Percentiles rank a stretch among this genome's conserved stretches.
These are phyloP conservation scores for Macrochelys suwanniensis DNA, from an alignment of 2,797 vertebrate species.

Conservation along the genomic window DNA sequence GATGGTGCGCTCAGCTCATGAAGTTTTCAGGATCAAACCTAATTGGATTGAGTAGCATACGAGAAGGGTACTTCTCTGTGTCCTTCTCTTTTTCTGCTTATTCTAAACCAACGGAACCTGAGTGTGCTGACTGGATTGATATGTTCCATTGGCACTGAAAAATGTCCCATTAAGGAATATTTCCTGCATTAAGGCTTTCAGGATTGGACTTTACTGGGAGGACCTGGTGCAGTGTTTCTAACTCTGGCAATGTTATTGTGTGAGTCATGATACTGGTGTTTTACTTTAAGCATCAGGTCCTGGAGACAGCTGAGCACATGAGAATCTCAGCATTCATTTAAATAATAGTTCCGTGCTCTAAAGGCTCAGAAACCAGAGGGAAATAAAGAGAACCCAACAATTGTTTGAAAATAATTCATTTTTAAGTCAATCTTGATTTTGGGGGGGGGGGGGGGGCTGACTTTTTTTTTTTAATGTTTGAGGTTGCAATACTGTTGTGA, in stretches of 20 bases:
- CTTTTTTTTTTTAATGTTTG: not conserved
- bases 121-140: not conserved
- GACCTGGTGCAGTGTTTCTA: not conserved
- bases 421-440: not conserved
- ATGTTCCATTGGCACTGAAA: not conserved
- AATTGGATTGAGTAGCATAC: not conserved
- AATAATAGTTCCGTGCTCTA: conserved; percentile 34
- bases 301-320: conserved; percentile 19
- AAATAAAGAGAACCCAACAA: conserved; percentile 18
- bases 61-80: not conserved
- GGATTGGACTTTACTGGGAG: not conserved
- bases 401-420: not conserved
- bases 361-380: not conserved
- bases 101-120: not conserved
- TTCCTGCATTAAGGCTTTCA: not conserved
- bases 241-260: conserved; percentile 8
- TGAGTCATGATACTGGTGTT: conserved; percentile 19
- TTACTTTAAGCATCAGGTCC: conserved; percentile 40
- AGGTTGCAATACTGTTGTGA: conserved; percentile 21
- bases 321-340: conserved; percentile 20
- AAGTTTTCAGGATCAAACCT: not conserved
- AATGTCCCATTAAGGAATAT: not conserved
- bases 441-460: not conserved
- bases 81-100: not conserved
- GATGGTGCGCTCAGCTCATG: not conserved